Base-by-base conservation (phyloP, 2,888 invertebrate species). In the Halocaridina rubra region DNA sequence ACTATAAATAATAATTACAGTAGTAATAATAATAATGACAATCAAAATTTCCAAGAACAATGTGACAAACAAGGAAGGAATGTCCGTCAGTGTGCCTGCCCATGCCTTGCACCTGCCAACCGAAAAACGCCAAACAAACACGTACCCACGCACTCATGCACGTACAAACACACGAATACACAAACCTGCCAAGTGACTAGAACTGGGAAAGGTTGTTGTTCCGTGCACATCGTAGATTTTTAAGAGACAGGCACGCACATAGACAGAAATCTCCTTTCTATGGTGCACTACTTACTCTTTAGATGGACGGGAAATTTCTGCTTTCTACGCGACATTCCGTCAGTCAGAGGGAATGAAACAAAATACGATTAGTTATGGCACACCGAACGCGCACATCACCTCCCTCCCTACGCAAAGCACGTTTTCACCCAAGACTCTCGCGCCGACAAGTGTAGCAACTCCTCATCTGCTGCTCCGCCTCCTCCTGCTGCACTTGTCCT, bases 261-360 rank as follows among this genome's bases (percentile, higher is more conserved):
- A n/a, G 22, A 4, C 67, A 67, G 24, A 67, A 19, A 24, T 22
- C 4, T 29, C 24, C 24, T 64, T 24, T 22, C 64, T 1, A 7
- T 7, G 1, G 13, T 4, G 29, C 22, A 57, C 53, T 33, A 82
- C 82, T 76, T 57, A 82, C 82, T 82, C 57, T 82, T 82, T 3
- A 82, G 71, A 57, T 82, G 82, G 24, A 82, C 57, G 39, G 82
- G 82, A 39, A 77, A 82, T 57, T 77, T 82, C 71, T 82, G 82
- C 61, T 82, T 82, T 16, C 82, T 77, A 19, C 82, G 77, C n/a
- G 82, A 82, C 82, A 82, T 82, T 33, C 75, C 67, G 64, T 29
- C n/a, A 67, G 71, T 32, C 13, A 30, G 61, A 16, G 39, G 39
- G 33, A 22, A 2, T 4, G 16, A n/a, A 16, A 33, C 2, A 27